phyloP scores from a whole-genome alignment of 2,888 invertebrate species.

The Noctua janthina region DNA sequence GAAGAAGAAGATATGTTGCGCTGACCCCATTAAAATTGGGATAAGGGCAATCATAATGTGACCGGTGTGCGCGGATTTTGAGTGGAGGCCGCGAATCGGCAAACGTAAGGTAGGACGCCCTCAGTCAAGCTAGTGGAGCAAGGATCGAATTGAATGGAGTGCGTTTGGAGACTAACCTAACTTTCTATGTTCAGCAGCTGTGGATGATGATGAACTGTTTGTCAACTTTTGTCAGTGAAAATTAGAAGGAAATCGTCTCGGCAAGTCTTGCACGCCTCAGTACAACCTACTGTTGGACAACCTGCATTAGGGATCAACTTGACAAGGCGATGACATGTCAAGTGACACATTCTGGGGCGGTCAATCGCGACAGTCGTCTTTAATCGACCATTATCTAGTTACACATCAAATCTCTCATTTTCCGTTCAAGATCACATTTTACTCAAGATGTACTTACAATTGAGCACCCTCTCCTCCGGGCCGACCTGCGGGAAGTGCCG shows the following conservation, averaged over 20 bases:
- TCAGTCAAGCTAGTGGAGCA: no score
- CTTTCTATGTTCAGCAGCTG: neutral
- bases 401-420: neutral
- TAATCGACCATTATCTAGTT: neutral
- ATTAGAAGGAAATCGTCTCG: neutral
- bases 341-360: neutral
- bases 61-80: neutral
- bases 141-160: neutral
- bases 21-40: neutral
- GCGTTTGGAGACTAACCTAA: neutral
- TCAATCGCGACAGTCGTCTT: neutral
- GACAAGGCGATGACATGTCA: neutral
- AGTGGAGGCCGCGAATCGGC: neutral
- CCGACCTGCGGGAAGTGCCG: slow-evolving; percentile 96
- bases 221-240: neutral
- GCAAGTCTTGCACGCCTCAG: neutral
- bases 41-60: neutral
- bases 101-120: neutral
- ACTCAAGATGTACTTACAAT: slow-evolving; percentile 91
- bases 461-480: slow-evolving; percentile 95
- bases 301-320: neutral
- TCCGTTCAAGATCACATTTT: no score
- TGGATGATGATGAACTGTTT: neutral
- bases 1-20: neutral
- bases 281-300: neutral